Evolutionary conservation across 2,797 vertebrate genomes (phyloP).

Genomic region (Pagetopsis macropterus): DNA sequence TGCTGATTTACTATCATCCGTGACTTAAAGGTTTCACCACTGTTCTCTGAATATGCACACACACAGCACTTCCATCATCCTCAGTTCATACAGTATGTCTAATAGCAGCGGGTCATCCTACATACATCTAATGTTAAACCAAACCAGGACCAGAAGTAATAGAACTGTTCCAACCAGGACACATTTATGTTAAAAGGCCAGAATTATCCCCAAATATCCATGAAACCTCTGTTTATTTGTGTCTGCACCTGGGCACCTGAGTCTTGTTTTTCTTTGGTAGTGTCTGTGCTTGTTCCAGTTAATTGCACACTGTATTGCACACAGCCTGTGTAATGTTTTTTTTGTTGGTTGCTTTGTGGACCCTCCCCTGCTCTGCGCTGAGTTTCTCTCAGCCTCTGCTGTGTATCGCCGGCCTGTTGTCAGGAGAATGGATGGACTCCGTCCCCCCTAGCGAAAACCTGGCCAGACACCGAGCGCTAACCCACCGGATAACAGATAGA

Average conservation of each 20-base stretch:
- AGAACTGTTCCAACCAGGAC: background rate
- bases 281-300: slow-evolving; percentile 45
- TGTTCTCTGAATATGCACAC: no score
- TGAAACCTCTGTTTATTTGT: slow-evolving; percentile 29
- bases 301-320: slow-evolving; percentile 39
- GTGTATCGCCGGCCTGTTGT: slow-evolving; percentile 90
- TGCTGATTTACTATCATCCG: no score
- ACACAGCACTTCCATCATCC: no score
- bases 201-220: background rate
- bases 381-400: slow-evolving; percentile 64
- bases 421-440: slow-evolving; percentile 94
- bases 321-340: slow-evolving; percentile 29
- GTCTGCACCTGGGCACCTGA: slow-evolving; percentile 29
- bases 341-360: slow-evolving; percentile 51
- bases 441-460: slow-evolving; percentile 90
- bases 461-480: slow-evolving; percentile 90
- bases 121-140: no score
- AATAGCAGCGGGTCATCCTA: no score
- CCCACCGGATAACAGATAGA: slow-evolving; percentile 96
- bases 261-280: slow-evolving; percentile 5
- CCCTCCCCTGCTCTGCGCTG: slow-evolving; percentile 76
- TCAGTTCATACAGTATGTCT: no score
- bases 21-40: no score
- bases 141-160: no score
- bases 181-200: slow-evolving; percentile 2